Evolutionary conservation across 1,140 invertebrate species (phyloP).

Genomic region (Cydia fagiglandana): DNA sequence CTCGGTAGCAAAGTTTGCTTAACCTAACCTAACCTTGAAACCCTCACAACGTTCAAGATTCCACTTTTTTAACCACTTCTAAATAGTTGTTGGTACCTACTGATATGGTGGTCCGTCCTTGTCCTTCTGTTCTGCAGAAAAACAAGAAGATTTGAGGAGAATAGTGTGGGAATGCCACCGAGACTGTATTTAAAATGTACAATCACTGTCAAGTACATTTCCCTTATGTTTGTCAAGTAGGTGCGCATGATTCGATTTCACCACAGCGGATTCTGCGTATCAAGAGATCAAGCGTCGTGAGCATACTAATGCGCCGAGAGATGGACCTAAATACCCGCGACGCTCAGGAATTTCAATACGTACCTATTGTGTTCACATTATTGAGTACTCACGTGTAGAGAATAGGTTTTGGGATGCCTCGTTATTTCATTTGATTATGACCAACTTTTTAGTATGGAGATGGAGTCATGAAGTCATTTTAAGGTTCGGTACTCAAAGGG

Average conservation of each 20-base stretch:
- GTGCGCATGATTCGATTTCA: constrained; percentile 19
- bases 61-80: no score
- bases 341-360: constrained; percentile 12
- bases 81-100: not conserved
- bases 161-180: no score
- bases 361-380: not conserved
- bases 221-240: not conserved
- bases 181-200: no score
- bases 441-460: no score
- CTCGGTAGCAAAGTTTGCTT: no score
- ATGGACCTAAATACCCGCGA: constrained; percentile 40
- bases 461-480: no score
- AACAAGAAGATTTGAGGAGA: no score
- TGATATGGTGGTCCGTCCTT: not conserved
- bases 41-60: no score
- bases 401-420: not conserved
- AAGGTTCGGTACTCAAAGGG: no score
- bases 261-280: constrained; percentile 67
- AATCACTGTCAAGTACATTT: not conserved
- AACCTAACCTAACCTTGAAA: no score
- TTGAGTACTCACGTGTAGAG: not conserved
- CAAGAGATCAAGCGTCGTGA: constrained; percentile 53
- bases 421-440: not conserved
- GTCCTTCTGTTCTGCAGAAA: no score
- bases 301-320: constrained; percentile 22